Evolutionary conservation across 2,113 vertebrate species (phyloP), one percentile per base, ranked within the genome.

Genomic region (Alethe diademata): DNA sequence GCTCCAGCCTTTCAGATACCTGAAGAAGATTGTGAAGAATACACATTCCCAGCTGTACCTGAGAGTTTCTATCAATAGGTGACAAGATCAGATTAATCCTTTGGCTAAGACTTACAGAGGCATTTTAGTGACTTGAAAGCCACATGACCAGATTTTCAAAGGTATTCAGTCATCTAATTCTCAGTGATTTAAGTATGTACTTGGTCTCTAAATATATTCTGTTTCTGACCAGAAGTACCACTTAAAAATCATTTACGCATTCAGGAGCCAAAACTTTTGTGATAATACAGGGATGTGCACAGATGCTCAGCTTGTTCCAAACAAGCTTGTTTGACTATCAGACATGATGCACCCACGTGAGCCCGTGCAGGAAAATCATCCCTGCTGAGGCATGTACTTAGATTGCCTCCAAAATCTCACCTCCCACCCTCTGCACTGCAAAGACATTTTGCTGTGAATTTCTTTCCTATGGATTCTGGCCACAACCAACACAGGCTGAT

Each of bases 61-160:
- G 4, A 71, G 57, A 50, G 36, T 78, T 85, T 75, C 65, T 92
- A 61, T 87, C 69, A 75, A 38, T 74, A 78, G 61, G 24, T 92
- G 83, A 79, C 76, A 95, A 93, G 70, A 84, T 87, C 57, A 78
- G 57, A 61, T 83, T 43, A 78, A 65, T 74, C 40, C 48, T 95
- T 64, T 48, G 25, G 36, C 43, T 87, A 36, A 67, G 65, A 48
- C 14, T 48, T 74, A 56, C 26, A 42, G 36, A 56, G 15, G 16
- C 19, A 16, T 65, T 93, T 81, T 7, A 28, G 43, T 29, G 25
- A 53, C 78, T 78, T 85, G 76, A 72, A 93, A 92, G 47, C 35
- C 69, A 71, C 14, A 53, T 36, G 36, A 75, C 36, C 29, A 78
- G 76, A 78, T 95, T 93, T 89, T 89, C 73, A 48, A 84, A 89